phyloP scores from a whole-genome alignment of 2,797 vertebrate genomes.

The Crotalus adamanteus region DNA sequence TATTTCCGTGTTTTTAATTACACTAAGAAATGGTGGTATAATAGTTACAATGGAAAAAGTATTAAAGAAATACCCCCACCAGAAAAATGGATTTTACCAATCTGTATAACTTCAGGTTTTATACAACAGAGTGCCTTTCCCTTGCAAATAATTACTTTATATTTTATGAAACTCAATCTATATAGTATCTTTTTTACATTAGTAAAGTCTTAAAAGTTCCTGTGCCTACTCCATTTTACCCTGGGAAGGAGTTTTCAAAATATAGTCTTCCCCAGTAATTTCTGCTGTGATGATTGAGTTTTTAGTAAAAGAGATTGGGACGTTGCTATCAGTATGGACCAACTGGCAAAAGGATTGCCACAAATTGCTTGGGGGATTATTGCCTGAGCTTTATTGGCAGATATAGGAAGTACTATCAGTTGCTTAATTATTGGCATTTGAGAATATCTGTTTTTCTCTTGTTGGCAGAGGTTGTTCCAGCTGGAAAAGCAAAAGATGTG shows the following conservation, averaged over 20 bases:
- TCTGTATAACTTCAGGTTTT: not conserved
- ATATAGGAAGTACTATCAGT: not conserved
- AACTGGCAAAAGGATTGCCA: not conserved
- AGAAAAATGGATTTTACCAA: not conserved
- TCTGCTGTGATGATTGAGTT: not conserved
- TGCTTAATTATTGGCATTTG: not conserved
- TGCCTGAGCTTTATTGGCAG: not conserved
- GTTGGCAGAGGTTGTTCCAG: not conserved
- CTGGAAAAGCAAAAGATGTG: not conserved
- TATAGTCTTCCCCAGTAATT: not conserved
- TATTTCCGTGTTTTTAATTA: constrained; percentile 27
- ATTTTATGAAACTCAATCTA: not conserved
- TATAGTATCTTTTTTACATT: not conserved
- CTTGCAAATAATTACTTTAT: not conserved
- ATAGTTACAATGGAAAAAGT: not conserved
- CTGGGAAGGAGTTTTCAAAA: not conserved
- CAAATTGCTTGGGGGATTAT: not conserved
- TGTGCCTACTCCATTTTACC: not conserved
- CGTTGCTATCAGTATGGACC: not conserved
- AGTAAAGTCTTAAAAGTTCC: not conserved
- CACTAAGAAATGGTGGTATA: not conserved
- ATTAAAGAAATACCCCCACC: not conserved
- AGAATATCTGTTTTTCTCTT: not conserved
- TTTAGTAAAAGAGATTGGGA: not conserved
- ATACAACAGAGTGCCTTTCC: not conserved